Evolutionary conservation across 2,888 invertebrate genomes (phyloP), one percentile per base, ranked within the genome.

Genomic region (Steinernema hermaphroditum): DNA sequence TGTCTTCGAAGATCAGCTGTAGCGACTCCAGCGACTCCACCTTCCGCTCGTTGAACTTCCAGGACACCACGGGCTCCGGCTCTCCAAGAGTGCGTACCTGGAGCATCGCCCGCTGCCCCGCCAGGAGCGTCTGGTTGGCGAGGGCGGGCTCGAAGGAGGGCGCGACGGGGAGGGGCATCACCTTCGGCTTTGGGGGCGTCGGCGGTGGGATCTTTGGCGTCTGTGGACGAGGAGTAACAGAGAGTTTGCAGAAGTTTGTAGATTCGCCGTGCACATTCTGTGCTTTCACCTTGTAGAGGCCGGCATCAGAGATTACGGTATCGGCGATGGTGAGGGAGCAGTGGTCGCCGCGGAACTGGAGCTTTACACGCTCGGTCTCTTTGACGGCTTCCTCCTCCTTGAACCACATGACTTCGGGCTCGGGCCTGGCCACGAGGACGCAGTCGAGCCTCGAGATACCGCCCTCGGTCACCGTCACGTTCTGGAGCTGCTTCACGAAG

Each of bases 311-410:
- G 22, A 74, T 41, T 4, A 27, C 37, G 12, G 79, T 78, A 9
- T 75, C 74, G 19, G 74, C 70, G 49, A 94, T 89, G 81, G 91
- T 90, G 73, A 93, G 88, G 32, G 90, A 89, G 78, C 88, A 88
- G 41, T 87, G 86, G 87, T 94, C 93, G 16, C 93, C 85, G 9
- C 74, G 69, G 76, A 93, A 93, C 2, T 92, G 88, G 37, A 94
- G 88, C 85, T 92, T 92, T 79, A 93, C 91, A 85, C 93, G 93
- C 43, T 91, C 90, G 0, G 93, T 93, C 87, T 93, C 93, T 86
- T 93, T 93, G 0, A 94, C 91, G 0, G 92, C 93, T 72, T 91
- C 90, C 70, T 91, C 91, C 82, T 93, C 91, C 83, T 92, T 92
- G 86, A 92, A 93, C 91, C 91, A 91, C 79, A 91, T 44, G 16